Evolutionary conservation across 2,888 invertebrate genomes (phyloP), one percentile per base, ranked within the genome.

Genomic region (Fissipunctia ypsillon): DNA sequence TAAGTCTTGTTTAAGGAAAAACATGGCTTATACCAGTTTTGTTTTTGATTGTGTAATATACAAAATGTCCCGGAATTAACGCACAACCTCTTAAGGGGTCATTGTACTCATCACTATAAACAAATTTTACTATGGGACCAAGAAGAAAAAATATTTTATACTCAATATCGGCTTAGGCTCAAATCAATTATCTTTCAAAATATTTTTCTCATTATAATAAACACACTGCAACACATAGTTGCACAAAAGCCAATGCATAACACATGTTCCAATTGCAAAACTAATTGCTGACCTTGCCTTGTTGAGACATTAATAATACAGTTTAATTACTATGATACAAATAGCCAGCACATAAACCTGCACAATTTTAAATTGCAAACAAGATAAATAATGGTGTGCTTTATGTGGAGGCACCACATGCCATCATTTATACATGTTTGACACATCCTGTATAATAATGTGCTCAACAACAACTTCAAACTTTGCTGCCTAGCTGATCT

Each of bases 221-320:
- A n/a, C n/a, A n/a, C n/a, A n/a, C n/a, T n/a, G n/a, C 6, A 35
- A 35, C 43, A 66, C 1, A 45, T n/a, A 19, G 22, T 19, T 43
- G 31, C 31, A n/a, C 6, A 63, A 65, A 12, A 22, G 4, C n/a
- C 38, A 50, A 38, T 38, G 68, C 16, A 16, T 22, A 57, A 50
- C 38, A 41, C 16, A 69, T 52, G 31, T 70, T 69, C 31, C 14
- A 31, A 12, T n/a, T 69, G 38, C 25, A 48, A 38, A 28, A 43
- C 3, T 19, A 25, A 70, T 22, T 54, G 14, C 2, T 35, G 25
- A 28, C 22, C 25, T 28, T 45, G 43, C 19, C 41, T 19, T 28
- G 25, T 43, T 35, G 31, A 38, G 22, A 35, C 31, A 35, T 35
- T 31, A 50, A 28, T 38, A 50, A 69, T 41, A 31, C 31, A 68